Conservation (phyloP, 2,113 vertebrate species). For the Empidonax traillii region DNA sequence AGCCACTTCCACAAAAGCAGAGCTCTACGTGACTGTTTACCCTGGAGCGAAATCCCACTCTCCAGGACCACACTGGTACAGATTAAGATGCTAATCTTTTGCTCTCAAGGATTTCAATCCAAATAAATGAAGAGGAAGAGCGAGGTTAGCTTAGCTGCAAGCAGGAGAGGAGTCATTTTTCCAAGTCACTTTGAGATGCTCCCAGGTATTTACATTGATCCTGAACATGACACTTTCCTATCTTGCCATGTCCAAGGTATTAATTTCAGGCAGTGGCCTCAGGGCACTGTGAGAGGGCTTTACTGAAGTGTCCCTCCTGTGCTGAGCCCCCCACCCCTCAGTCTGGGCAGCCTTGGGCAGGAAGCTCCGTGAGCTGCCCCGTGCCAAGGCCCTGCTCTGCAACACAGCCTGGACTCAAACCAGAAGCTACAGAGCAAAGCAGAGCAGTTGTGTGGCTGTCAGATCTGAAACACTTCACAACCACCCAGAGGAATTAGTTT, state of each 20-base stretch:
- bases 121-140: neutral
- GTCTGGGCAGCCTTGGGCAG: neutral
- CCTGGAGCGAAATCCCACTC: neutral
- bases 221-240: neutral
- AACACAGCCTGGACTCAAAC: neutral
- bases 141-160: accelerated
- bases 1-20: neutral
- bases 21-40: neutral
- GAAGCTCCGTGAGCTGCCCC: neutral
- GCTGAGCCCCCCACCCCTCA: neutral
- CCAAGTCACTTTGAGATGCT: neutral
- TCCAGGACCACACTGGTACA: neutral
- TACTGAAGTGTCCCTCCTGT: neutral
- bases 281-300: neutral
- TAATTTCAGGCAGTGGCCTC: neutral
- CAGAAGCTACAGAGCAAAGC: neutral
- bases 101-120: neutral
- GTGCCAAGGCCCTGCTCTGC: neutral
- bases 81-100: neutral
- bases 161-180: neutral
- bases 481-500: neutral
- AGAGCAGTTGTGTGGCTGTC: neutral
- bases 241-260: neutral
- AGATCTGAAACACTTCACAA: neutral
- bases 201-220: neutral